Percentiles rank a stretch among this genome's conserved stretches.
Evolutionary conservation across 2,888 invertebrate genomes (phyloP).

Genomic region (Plutella xylostella): DNA sequence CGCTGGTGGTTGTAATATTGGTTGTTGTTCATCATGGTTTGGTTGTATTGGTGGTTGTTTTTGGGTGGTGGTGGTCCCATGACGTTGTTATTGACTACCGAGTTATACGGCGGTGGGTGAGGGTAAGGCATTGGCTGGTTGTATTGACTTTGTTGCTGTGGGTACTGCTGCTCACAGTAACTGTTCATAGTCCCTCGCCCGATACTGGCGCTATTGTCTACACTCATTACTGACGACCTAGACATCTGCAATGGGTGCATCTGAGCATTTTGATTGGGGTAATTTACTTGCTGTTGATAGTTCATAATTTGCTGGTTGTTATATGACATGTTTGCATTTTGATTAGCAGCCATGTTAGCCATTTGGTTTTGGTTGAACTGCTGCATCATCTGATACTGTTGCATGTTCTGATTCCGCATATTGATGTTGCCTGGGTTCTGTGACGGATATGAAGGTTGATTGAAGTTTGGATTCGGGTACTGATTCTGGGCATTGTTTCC

Average conservation of each 20-base stretch:
- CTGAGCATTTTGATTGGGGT: slow-evolving; percentile 41
- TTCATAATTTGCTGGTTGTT: slow-evolving; percentile 48
- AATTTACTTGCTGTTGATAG: slow-evolving; percentile 42
- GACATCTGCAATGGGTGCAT: slow-evolving; percentile 57
- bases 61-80: slow-evolving; percentile 64
- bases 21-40: slow-evolving; percentile 60
- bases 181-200: slow-evolving; percentile 47
- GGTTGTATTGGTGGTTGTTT: slow-evolving; percentile 59
- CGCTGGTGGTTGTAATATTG: slow-evolving; percentile 59
- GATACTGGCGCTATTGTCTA: slow-evolving; percentile 57
- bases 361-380: slow-evolving; percentile 48
- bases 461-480: slow-evolving; percentile 39
- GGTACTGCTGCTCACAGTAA: slow-evolving; percentile 45
- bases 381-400: slow-evolving; percentile 52
- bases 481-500: slow-evolving; percentile 45
- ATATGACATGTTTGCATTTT: slow-evolving; percentile 32
- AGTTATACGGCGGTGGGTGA: slow-evolving; percentile 52
- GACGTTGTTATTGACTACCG: slow-evolving; percentile 53
- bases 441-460: slow-evolving; percentile 30
- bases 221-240: slow-evolving; percentile 59
- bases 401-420: slow-evolving; percentile 46
- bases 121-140: slow-evolving; percentile 51
- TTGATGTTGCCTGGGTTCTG: slow-evolving; percentile 40
- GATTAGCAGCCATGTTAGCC: slow-evolving; percentile 36
- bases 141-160: slow-evolving; percentile 41